Evolutionary conservation across 2,113 vertebrate genomes (phyloP).

Genomic region (Climacteris rufus): DNA sequence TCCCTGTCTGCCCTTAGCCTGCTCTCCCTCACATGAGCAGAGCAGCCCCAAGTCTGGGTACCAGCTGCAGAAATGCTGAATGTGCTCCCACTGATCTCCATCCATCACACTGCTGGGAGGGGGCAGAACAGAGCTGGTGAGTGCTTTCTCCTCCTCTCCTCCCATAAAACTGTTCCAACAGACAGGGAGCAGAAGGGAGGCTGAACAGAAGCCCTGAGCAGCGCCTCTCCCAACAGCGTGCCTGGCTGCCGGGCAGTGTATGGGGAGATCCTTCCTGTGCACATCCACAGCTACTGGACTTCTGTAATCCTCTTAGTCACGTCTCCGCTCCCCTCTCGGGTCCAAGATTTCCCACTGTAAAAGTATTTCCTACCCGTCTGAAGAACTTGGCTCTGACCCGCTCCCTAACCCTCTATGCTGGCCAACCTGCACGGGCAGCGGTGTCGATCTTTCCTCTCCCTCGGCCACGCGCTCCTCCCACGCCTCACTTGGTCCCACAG

Average conservation of each 20-base stretch:
- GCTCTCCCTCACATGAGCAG: fast-evolving
- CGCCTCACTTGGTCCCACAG: fast-evolving
- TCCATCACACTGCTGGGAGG: background rate
- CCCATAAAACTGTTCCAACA: background rate
- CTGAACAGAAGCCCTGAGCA: background rate
- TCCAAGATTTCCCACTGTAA: background rate
- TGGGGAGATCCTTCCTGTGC: background rate
- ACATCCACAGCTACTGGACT: background rate
- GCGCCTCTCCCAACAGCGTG: background rate
- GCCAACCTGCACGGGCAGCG: background rate
- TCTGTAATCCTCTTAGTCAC: background rate
- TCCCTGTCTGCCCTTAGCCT: background rate
- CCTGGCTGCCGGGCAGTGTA: fast-evolving
- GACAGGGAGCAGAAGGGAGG: background rate
- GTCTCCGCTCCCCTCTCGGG: background rate
- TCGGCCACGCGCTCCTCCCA: background rate
- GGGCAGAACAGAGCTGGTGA: background rate
- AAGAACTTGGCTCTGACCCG: background rate
- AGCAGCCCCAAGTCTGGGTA: background rate
- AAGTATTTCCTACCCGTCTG: background rate
- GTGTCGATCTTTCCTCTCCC: background rate
- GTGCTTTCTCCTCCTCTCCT: background rate
- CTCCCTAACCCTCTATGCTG: background rate
- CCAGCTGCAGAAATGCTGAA: background rate
- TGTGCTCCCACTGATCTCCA: fast-evolving